These are phyloP conservation scores for Acanthisitta chloris DNA, from an alignment of 2,113 vertebrate species.

Conservation along the genomic window DNA sequence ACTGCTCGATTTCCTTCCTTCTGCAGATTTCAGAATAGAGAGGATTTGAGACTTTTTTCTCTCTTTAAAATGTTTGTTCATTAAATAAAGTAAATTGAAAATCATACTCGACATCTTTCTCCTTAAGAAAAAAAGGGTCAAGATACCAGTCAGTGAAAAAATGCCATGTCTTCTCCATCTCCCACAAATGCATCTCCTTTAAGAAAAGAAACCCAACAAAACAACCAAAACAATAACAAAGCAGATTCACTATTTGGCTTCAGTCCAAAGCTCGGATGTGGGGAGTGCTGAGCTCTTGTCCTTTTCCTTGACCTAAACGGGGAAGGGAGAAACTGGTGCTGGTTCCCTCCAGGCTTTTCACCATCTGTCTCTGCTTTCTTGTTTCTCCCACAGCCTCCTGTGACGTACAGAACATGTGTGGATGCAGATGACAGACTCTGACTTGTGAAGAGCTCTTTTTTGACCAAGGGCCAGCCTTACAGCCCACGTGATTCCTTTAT, in stretches of 20 bases:
- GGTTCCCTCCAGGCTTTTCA: background rate
- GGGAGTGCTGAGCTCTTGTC: background rate
- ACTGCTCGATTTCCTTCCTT: background rate
- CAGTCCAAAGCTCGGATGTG: background rate
- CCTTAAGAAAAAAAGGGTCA: background rate
- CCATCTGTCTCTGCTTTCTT: slow-evolving; percentile 4
- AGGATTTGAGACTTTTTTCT: background rate
- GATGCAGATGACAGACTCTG: background rate
- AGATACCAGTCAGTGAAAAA: background rate
- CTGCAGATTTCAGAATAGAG: background rate
- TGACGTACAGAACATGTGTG: background rate
- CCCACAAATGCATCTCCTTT: background rate
- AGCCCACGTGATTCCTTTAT: background rate
- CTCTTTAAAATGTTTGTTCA: background rate
- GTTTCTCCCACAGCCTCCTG: background rate
- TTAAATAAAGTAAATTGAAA: background rate
- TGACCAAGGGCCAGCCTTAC: background rate
- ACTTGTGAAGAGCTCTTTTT: background rate
- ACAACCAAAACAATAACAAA: background rate
- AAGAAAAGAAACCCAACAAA: background rate
- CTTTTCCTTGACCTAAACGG: background rate
- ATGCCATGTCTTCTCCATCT: background rate
- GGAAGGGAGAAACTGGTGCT: background rate
- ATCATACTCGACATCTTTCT: background rate
- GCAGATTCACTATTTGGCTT: background rate